Evolutionary conservation across 2,113 vertebrate genomes (phyloP), one percentile per base, ranked within the genome.

Genomic region (Caranx ignobilis): DNA sequence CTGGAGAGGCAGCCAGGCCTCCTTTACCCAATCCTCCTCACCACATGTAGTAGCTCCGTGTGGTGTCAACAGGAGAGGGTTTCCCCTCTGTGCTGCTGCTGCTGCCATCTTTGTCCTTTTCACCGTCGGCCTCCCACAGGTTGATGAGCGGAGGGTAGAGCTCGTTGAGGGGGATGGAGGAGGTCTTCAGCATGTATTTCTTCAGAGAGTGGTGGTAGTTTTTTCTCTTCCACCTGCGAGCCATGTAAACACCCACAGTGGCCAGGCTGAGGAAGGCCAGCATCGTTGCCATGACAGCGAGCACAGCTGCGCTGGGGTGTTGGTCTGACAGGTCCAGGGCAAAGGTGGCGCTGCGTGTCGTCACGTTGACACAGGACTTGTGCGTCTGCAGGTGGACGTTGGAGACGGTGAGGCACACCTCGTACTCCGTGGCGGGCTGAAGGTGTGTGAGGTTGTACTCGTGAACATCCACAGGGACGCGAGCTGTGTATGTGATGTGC

Each of bases 1-100:
- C 90, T 90, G 75, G n/a, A 73, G 88, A 82, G 97, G 96, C 57
- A 95, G 93, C 35, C 94, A 93, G 2, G 96, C 96, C 84, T 89
- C 86, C 66, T 31, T 31, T 32, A 79, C 86, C 84, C 80, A 85
- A 90, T 75, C 84, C 94, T 75, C 84, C 94, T 99, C 94, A 99
- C 98, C 98, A 99, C 97, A 99, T 97, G 91, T 99, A 99, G 88
- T 99, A 99, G 94, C 97, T 99, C 90, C 97, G 97, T 84, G 98
- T 97, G 71, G 98, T 99, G 95, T 99, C 98, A 0, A 99, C 98
- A 75, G 97, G 97, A 75, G 95, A 96, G 0, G 96, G 95, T 92
- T 99, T 99, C 70, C 94, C 93, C 81, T 99, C 98, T 19, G 95
- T 92, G 57, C 96, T 90, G 10, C 95, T 94, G 0, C 99, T 92